phyloP scores from a whole-genome alignment of 2,888 invertebrate genomes.

The Rhagonycha fulva region DNA sequence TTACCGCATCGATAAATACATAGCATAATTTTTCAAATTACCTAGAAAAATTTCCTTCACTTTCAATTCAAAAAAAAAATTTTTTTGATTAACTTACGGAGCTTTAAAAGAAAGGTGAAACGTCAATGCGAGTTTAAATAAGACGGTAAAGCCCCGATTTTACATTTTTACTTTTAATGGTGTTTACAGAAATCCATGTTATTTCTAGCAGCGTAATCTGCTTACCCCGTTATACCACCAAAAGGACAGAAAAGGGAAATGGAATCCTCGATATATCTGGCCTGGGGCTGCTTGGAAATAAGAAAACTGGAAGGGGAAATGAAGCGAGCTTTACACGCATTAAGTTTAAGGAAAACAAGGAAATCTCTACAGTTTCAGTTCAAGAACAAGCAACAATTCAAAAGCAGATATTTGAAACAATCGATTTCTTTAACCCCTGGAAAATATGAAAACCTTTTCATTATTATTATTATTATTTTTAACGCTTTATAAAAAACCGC shows the following conservation, averaged over 20 bases:
- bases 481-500: neutral
- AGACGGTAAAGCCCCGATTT: slow-evolving; percentile 29
- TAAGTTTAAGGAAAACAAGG: slow-evolving; percentile 30
- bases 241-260: slow-evolving; percentile 31
- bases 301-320: slow-evolving; percentile 37
- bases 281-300: slow-evolving; percentile 33
- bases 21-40: too few relatives aligned
- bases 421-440: neutral
- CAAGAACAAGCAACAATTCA: slow-evolving; percentile 14
- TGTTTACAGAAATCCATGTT: slow-evolving; percentile 39
- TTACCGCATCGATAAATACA: too few relatives aligned
- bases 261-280: slow-evolving; percentile 36
- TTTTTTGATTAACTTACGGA: neutral
- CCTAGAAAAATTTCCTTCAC: too few relatives aligned
- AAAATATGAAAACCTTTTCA: neutral
- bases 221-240: slow-evolving; percentile 33
- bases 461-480: neutral
- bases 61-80: neutral
- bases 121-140: neutral
- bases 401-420: neutral
- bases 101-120: neutral
- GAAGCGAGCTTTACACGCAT: slow-evolving; percentile 37
- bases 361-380: slow-evolving; percentile 10
- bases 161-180: slow-evolving; percentile 38
- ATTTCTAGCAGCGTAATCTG: slow-evolving; percentile 39